phyloP scores from a whole-genome alignment of 2,113 vertebrate species.

The Anarrhichthys ocellatus region DNA sequence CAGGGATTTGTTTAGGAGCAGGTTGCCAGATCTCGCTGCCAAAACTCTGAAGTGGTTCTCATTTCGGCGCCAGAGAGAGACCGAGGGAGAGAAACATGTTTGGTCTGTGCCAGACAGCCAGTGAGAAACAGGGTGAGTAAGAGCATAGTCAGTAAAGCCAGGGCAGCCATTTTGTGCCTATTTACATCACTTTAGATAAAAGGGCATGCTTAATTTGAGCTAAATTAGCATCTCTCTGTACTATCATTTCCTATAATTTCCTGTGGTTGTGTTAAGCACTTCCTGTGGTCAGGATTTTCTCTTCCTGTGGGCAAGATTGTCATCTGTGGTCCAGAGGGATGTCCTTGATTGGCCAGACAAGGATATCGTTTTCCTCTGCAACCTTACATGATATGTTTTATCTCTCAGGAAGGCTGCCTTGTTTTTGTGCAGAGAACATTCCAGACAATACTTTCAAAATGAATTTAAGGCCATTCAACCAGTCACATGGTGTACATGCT shows the following conservation, averaged over 20 bases:
- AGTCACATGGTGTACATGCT: slow-evolving; percentile 22
- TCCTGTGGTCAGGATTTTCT: slow-evolving; percentile 79
- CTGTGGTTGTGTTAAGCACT: slow-evolving; percentile 62
- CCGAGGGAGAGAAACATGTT: slow-evolving; percentile 41
- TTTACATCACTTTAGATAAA: slow-evolving; percentile 50
- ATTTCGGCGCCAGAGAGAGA: slow-evolving; percentile 54
- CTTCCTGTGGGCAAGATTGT: slow-evolving; percentile 74
- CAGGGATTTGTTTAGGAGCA: slow-evolving; percentile 35
- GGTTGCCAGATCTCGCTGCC: slow-evolving; percentile 63
- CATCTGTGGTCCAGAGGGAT: slow-evolving; percentile 56
- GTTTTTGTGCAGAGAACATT: slow-evolving; percentile 18
- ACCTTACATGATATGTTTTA: slow-evolving; percentile 27
- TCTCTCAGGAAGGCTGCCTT: neutral
- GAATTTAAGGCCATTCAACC: neutral
- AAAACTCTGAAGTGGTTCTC: slow-evolving; percentile 64
- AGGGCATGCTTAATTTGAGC: slow-evolving; percentile 68
- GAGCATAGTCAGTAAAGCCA: slow-evolving; percentile 5
- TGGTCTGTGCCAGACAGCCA: slow-evolving; percentile 57
- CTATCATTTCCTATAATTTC: slow-evolving; percentile 57
- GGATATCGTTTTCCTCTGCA: slow-evolving; percentile 21
- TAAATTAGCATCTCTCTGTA: slow-evolving; percentile 61
- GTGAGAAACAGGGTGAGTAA: slow-evolving; percentile 66
- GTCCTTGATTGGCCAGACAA: slow-evolving; percentile 26
- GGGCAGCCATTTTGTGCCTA: slow-evolving; percentile 62
- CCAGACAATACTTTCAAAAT: slow-evolving; percentile 6